Conservation (phyloP, 2,113 vertebrate genomes). For the Rhynchomys soricoides region DNA sequence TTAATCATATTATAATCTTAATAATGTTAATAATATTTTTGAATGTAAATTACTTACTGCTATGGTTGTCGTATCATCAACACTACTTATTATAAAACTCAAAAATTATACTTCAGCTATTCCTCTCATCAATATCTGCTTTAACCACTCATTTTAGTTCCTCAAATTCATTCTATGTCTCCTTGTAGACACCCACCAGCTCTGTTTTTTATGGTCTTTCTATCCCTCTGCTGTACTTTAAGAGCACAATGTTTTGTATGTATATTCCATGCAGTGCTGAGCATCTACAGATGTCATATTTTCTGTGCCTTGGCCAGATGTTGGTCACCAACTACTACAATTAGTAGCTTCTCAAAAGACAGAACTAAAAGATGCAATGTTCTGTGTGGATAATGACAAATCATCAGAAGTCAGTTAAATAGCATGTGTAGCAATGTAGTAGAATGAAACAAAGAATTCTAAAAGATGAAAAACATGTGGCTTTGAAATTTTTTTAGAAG, state of each 20-base stretch:
- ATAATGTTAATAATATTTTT: not conserved
- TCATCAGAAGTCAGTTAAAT: not conserved
- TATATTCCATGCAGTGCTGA: not conserved
- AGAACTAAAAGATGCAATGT: not conserved
- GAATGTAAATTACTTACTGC: not conserved
- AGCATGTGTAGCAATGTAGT: not conserved
- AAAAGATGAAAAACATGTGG: not conserved
- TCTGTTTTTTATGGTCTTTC: not conserved
- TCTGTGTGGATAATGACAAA: not conserved
- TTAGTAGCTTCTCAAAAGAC: not conserved
- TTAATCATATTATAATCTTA: not conserved
- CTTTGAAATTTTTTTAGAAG: not conserved
- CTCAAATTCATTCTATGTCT: not conserved
- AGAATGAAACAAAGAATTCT: not conserved
- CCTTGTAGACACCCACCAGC: rapidly evolving
- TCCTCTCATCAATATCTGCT: not conserved
- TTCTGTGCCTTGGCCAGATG: not conserved
- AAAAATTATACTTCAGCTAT: not conserved
- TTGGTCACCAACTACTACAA: not conserved
- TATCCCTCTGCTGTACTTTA: not conserved
- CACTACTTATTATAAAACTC: not conserved
- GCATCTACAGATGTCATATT: not conserved
- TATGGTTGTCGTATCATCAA: not conserved
- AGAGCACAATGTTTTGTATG: not conserved
- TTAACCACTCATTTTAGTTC: not conserved